These are phyloP conservation scores for Anorthoa munda DNA, from an alignment of 2,888 invertebrate species.

Conservation along the genomic window DNA sequence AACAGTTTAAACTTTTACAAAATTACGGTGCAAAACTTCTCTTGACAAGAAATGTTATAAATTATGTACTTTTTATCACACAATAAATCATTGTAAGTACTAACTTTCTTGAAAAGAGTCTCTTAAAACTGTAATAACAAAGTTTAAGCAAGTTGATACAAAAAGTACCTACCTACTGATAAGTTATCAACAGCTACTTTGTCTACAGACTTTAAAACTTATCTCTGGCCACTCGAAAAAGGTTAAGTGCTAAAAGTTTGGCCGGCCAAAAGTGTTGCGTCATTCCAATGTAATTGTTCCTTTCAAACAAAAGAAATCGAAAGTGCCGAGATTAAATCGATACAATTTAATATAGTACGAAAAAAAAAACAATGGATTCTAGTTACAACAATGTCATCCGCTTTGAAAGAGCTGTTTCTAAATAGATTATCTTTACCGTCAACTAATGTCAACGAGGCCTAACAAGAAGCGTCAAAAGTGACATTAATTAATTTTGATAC, in stretches of 20 bases:
- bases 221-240: slow-evolving; percentile 43
- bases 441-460: slow-evolving; percentile 54
- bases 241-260: slow-evolving; percentile 48
- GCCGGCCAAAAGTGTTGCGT: slow-evolving; percentile 39
- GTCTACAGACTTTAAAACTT: slow-evolving; percentile 46
- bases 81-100: slow-evolving; percentile 44
- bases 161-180: slow-evolving; percentile 45
- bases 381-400: slow-evolving; percentile 47
- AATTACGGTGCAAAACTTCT: slow-evolving; percentile 1
- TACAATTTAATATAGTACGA: slow-evolving; percentile 46
- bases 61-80: slow-evolving; percentile 32
- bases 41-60: slow-evolving; percentile 18
- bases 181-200: slow-evolving; percentile 49
- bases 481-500: slow-evolving; percentile 72
- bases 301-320: slow-evolving; percentile 61
- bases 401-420: slow-evolving; percentile 48
- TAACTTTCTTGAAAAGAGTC: slow-evolving; percentile 42
- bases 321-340: slow-evolving; percentile 59
- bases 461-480: slow-evolving; percentile 77
- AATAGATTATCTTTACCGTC: slow-evolving; percentile 37
- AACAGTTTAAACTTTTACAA: neutral
- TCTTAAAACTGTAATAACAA: slow-evolving; percentile 44
- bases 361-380: slow-evolving; percentile 51
- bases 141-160: slow-evolving; percentile 42
- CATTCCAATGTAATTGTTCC: slow-evolving; percentile 47